Percentiles rank a stretch among this genome's conserved stretches.
These are phyloP conservation scores for Elgaria multicarinata DNA, from an alignment of 2,113 vertebrate genomes.

Conservation along the genomic window DNA sequence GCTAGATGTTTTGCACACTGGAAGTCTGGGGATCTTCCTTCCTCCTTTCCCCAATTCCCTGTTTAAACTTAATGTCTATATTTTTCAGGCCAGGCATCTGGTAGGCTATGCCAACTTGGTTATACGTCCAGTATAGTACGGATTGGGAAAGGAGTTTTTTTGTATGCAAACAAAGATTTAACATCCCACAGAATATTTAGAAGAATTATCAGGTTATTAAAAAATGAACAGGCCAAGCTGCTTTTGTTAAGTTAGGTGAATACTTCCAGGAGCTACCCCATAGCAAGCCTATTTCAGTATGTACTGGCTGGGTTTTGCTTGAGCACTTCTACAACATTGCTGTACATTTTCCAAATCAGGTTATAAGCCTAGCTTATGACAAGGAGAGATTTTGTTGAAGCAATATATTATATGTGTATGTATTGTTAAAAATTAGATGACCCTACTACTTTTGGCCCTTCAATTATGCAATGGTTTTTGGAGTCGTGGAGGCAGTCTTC, in stretches of 20 bases:
- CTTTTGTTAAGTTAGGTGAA: background rate
- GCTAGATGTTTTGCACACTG: background rate
- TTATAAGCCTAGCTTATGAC: background rate
- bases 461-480: background rate
- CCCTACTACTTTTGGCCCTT: background rate
- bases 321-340: background rate
- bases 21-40: background rate
- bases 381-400: too few species aligned
- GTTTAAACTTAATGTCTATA: background rate
- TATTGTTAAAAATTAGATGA: too few species aligned
- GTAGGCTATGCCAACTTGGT: background rate
- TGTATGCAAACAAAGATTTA: background rate
- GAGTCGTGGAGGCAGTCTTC: background rate
- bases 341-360: background rate
- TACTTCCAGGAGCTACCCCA: background rate
- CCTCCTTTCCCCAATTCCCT: background rate
- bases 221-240: background rate
- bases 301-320: background rate
- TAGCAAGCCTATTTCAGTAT: background rate
- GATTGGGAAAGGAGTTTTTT: background rate
- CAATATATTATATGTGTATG: background rate
- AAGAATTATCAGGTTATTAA: background rate
- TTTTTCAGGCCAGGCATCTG: background rate
- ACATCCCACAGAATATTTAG: background rate
- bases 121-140: background rate